Percentiles rank a stretch among this genome's conserved stretches.
Conservation (phyloP, 2,113 vertebrate genomes). For the Aspiorhynchus laticeps region DNA sequence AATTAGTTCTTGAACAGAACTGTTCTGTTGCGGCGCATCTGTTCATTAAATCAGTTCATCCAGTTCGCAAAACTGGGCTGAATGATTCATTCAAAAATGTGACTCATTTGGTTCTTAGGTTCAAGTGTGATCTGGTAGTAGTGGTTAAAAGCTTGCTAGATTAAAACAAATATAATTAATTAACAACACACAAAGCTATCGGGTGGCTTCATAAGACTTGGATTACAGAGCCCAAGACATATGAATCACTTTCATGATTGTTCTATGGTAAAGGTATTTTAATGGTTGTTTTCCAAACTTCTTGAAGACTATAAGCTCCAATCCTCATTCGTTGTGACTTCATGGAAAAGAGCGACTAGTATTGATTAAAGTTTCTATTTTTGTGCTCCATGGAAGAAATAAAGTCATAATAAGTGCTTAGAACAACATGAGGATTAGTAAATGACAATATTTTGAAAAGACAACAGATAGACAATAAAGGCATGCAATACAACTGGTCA, state of each 20-base stretch:
- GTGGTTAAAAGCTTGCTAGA: not conserved
- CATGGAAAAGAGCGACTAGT: not conserved
- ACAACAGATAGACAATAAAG: not conserved
- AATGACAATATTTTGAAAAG: not conserved
- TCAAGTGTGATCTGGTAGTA: not conserved
- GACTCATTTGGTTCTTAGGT: not conserved
- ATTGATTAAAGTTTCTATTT: not conserved
- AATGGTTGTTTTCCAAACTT: not conserved
- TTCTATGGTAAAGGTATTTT: not conserved
- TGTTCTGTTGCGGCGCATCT: not conserved
- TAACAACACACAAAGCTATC: not conserved
- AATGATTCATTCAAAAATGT: not conserved
- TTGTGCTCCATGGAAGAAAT: not conserved
- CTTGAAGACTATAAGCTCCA: not conserved
- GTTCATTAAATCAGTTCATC: not conserved
- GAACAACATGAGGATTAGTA: not conserved
- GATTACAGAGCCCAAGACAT: not conserved
- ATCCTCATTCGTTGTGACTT: not conserved
- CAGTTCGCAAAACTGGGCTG: not conserved
- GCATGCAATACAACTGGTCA: constrained; percentile 17
- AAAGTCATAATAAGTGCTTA: not conserved
- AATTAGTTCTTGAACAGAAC: not conserved
- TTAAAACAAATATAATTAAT: not conserved
- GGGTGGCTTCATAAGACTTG: not conserved
- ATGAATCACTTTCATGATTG: not conserved